Conservation (phyloP, 2,888 invertebrate genomes). For the Aphrophora alni region DNA sequence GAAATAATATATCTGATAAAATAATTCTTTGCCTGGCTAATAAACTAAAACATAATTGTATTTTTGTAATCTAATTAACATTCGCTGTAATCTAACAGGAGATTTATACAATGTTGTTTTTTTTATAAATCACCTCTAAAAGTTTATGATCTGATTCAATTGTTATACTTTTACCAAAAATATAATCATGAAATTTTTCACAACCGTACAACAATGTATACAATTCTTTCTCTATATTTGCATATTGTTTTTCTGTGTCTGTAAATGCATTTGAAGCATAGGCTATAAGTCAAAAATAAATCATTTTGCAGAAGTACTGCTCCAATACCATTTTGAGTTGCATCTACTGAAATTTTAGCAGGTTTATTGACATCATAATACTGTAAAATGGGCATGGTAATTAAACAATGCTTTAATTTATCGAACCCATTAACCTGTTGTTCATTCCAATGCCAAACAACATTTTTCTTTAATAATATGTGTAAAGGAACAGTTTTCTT, state of each 20-base stretch:
- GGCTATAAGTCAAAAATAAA: neutral
- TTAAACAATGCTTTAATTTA: neutral
- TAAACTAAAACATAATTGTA: slow-evolving; percentile 3
- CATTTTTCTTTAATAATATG: slow-evolving; percentile 47
- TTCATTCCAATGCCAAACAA: slow-evolving; percentile 44
- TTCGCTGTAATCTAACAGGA: slow-evolving; percentile 24
- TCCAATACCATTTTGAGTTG: neutral
- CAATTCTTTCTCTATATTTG: slow-evolving; percentile 13
- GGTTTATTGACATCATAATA: slow-evolving; percentile 22
- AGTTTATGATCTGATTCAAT: no score
- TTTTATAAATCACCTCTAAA: no score
- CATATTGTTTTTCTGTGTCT: slow-evolving; percentile 18
- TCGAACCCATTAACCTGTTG: slow-evolving; percentile 16
- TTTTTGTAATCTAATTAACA: slow-evolving; percentile 11
- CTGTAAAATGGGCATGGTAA: slow-evolving; percentile 14
- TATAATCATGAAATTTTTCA: slow-evolving; percentile 17
- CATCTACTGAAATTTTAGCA: slow-evolving; percentile 22
- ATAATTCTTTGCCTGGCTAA: slow-evolving; percentile 21
- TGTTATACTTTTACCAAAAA: neutral
- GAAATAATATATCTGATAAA: neutral
- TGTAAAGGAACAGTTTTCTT: slow-evolving; percentile 44
- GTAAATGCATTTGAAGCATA: slow-evolving; percentile 22
- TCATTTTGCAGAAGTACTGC: slow-evolving; percentile 18
- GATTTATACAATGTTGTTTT: neutral
- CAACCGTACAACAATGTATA: slow-evolving; percentile 6